These are phyloP conservation scores for Paramormyrops hopkinsi DNA, from an alignment of 2,797 vertebrate species.

Conservation along the genomic window DNA sequence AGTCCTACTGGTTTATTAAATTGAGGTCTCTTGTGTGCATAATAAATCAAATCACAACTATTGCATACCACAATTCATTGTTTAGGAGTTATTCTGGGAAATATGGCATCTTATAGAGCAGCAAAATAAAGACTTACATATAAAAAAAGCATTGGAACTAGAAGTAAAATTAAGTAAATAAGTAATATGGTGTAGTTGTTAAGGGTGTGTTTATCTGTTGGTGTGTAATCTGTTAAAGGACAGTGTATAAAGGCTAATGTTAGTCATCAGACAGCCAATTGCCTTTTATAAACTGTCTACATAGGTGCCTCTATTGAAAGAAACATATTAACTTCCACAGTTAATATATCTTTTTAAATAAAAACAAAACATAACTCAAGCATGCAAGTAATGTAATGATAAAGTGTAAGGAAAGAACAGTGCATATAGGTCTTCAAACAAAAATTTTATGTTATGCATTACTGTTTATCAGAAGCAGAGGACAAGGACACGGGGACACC, in stretches of 20 bases:
- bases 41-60: neutral
- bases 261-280: conserved; percentile 19
- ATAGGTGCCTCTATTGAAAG: conserved; percentile 57
- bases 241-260: neutral
- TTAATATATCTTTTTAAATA: conserved; percentile 48
- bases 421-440: conserved; percentile 32
- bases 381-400: conserved; percentile 42
- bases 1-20: neutral
- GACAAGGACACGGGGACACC: conserved; percentile 15
- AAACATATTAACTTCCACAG: conserved; percentile 54
- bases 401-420: conserved; percentile 28
- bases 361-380: conserved; percentile 39
- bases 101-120: neutral
- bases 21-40: neutral
- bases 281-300: neutral
- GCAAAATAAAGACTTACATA: neutral
- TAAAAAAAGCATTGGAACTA: neutral
- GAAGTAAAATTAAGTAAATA: neutral
- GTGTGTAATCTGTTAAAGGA: neutral
- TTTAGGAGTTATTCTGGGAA: neutral
- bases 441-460: conserved; percentile 26
- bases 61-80: neutral
- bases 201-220: neutral
- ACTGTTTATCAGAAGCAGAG: conserved; percentile 36
- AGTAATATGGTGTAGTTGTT: neutral